Percentiles rank a stretch among this genome's conserved stretches.
Evolutionary conservation across 2,888 invertebrate genomes (phyloP).

Genomic region (Ormyrus labotus): DNA sequence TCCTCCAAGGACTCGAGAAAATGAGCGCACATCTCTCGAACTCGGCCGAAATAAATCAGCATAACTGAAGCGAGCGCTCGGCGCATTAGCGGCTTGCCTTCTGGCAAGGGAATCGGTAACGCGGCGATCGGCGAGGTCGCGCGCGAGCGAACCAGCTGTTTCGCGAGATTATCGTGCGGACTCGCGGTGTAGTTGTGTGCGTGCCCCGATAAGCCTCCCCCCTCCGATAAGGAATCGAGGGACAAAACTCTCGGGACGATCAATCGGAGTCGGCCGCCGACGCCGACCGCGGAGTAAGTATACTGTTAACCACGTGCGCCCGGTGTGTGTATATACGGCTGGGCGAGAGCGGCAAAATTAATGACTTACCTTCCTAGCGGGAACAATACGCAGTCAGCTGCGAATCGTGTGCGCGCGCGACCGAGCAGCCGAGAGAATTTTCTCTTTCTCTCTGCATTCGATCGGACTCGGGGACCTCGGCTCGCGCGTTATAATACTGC

Average conservation of each 20-base stretch:
- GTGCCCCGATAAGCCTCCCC: not conserved
- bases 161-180: not conserved
- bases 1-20: not conserved
- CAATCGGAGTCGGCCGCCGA: conserved; percentile 28
- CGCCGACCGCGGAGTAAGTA: too few relatives aligned
- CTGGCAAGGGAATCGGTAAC: too few relatives aligned
- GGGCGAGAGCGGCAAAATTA: conserved; percentile 67
- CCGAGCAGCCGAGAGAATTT: conserved; percentile 7
- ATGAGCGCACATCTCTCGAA: not conserved
- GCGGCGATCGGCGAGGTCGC: not conserved
- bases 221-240: conserved; percentile 13
- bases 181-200: not conserved
- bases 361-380: conserved; percentile 69
- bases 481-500: too few relatives aligned
- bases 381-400: conserved; percentile 71
- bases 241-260: conserved; percentile 23
- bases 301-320: not conserved
- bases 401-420: conserved; percentile 59
- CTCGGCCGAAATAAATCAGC: conserved; percentile 43
- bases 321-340: not conserved
- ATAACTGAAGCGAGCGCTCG: conserved; percentile 25
- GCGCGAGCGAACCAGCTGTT: conserved; percentile 39
- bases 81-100: conserved; percentile 1
- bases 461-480: conserved; percentile 2
- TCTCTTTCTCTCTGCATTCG: conserved; percentile 30